These are phyloP conservation scores for Danio aesculapii DNA, from an alignment of 2,797 vertebrate genomes.

Conservation along the genomic window DNA sequence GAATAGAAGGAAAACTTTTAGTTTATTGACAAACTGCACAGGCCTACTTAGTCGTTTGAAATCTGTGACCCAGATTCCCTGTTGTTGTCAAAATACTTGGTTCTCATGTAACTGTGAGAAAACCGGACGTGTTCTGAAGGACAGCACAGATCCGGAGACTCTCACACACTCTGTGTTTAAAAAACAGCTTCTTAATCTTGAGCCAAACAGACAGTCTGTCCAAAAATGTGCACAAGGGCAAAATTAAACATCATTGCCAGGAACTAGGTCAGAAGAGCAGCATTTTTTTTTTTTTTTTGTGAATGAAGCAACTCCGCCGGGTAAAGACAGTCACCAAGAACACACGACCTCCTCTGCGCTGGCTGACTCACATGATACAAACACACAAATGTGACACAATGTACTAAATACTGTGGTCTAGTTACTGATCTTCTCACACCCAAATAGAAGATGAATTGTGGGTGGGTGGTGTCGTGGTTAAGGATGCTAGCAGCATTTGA, in stretches of 20 bases:
- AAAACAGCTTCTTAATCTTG: conserved; percentile 40
- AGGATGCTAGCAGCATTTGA: not conserved
- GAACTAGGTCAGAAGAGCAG: conserved; percentile 59
- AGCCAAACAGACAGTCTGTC: conserved; percentile 70
- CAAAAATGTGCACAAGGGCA: conserved; percentile 64
- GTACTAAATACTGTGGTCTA: not conserved
- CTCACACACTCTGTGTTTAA: conserved; percentile 44
- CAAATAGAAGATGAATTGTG: not conserved
- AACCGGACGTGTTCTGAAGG: conserved; percentile 65
- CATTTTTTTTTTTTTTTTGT: conserved; percentile 66
- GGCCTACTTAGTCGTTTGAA: not conserved
- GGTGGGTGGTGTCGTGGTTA: not conserved
- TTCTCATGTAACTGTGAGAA: conserved; percentile 48
- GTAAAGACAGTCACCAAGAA: conserved; percentile 62
- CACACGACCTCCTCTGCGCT: conserved; percentile 52
- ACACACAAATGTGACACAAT: conserved; percentile 22
- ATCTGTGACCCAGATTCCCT: conserved; percentile 34
- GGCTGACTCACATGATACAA: conserved; percentile 47
- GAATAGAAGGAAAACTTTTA: not conserved
- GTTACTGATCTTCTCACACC: not conserved
- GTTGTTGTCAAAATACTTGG: conserved; percentile 24
- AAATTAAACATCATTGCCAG: conserved; percentile 64
- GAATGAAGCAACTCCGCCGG: conserved; percentile 58
- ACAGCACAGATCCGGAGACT: conserved; percentile 45
- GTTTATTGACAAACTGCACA: not conserved